Evolutionary conservation across 2,797 vertebrate genomes (phyloP).

Genomic region (Pampus argenteus): DNA sequence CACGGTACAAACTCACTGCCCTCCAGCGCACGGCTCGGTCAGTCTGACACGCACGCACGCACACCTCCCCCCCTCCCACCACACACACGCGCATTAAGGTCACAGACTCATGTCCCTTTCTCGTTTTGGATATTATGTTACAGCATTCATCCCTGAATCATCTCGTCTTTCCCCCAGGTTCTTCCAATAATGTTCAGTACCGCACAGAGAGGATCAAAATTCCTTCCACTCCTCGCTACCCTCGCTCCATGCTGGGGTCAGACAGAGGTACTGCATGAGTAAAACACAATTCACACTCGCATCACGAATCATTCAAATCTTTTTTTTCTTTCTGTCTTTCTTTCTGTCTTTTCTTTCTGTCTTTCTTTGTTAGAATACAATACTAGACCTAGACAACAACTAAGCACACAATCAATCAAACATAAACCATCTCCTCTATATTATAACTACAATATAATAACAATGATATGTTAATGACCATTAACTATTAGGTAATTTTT

Average conservation of each 20-base stretch:
- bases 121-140: constrained; percentile 21
- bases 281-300: constrained; percentile 2
- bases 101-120: constrained; percentile 11
- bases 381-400: no score
- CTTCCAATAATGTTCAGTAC: constrained; percentile 92
- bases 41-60: constrained; percentile 77
- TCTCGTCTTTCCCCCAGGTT: constrained; percentile 82
- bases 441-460: no score
- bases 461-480: no score
- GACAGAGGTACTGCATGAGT: constrained; percentile 89
- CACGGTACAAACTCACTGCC: constrained; percentile 97
- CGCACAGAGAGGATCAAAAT: constrained; percentile 98
- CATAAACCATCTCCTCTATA: no score
- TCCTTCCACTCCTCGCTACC: constrained; percentile 94
- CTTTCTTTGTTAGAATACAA: no score
- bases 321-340: no score
- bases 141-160: constrained; percentile 19
- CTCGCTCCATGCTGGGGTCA: constrained; percentile 92
- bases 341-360: no score
- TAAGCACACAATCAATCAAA: no score
- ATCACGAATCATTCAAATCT: no score
- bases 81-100: constrained; percentile 26
- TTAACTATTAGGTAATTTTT: no score
- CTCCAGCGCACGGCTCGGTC: constrained; percentile 95
- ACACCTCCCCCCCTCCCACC: no score